These are phyloP conservation scores for Ambastaia sidthimunki DNA, from an alignment of 2,797 vertebrate species.

Conservation along the genomic window DNA sequence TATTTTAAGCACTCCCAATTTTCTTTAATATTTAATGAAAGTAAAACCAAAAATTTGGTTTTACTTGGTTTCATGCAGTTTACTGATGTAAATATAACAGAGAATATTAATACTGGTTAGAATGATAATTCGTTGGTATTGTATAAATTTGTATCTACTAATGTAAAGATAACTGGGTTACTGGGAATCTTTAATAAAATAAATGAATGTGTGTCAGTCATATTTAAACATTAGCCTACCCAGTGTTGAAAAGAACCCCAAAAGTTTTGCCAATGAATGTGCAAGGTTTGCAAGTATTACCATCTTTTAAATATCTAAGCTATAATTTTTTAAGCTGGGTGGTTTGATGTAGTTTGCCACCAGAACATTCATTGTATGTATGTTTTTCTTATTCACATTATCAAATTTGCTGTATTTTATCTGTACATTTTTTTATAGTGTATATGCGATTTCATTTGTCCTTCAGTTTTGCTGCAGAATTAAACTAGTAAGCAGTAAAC, in stretches of 20 bases:
- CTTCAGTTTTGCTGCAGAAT: not conserved
- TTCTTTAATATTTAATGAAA: slow-evolving; percentile 22
- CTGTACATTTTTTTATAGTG: not conserved
- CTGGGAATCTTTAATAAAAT: not conserved
- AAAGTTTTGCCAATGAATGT: not conserved
- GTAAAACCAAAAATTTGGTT: slow-evolving; percentile 1
- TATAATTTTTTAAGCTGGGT: not conserved
- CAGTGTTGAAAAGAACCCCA: not conserved
- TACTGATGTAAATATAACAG: slow-evolving; percentile 7
- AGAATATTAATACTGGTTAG: not conserved
- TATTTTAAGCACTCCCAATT: slow-evolving; percentile 3
- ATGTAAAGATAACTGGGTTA: too few species aligned
- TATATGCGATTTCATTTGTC: too few species aligned
- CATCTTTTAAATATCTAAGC: not conserved
- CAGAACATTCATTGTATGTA: not conserved
- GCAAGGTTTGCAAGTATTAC: not conserved
- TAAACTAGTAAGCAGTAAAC: too few species aligned
- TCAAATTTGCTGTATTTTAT: not conserved
- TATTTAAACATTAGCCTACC: not conserved
- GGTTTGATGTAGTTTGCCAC: not conserved
- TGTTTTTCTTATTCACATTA: not conserved
- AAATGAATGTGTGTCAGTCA: not conserved
- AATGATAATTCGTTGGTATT: not conserved
- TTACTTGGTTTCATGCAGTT: slow-evolving; percentile 39
- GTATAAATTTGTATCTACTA: not conserved